Evolutionary conservation across 2,797 vertebrate species (phyloP).

Genomic region (Rachycentron canadum): DNA sequence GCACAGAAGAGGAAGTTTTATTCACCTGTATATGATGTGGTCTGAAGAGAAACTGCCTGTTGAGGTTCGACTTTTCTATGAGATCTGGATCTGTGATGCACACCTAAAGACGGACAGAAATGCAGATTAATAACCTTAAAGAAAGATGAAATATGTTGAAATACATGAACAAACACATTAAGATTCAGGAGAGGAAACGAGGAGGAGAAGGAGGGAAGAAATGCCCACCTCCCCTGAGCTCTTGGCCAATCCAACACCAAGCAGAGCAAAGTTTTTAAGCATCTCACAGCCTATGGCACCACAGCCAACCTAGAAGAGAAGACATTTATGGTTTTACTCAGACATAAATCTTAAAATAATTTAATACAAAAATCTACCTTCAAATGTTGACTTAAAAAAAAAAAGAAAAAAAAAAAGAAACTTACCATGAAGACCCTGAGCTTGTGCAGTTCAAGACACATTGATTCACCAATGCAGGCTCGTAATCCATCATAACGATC

Average conservation of each 20-base stretch:
- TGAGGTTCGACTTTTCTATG: slow-evolving; percentile 99
- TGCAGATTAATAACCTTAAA: neutral
- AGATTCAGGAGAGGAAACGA: neutral
- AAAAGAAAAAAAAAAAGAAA: slow-evolving; percentile 16
- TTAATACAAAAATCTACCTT: neutral
- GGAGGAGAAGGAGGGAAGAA: neutral
- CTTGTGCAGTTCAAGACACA: slow-evolving; percentile 92
- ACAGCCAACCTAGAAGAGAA: slow-evolving; percentile 91
- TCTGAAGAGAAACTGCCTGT: slow-evolving; percentile 98
- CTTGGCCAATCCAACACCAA: slow-evolving; percentile 91
- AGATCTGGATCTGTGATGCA: slow-evolving; percentile 97
- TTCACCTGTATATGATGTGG: slow-evolving; percentile 96
- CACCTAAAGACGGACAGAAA: slow-evolving; percentile 83
- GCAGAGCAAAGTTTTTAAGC: slow-evolving; percentile 97
- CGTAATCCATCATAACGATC: slow-evolving; percentile 95
- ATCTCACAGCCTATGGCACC: slow-evolving; percentile 99
- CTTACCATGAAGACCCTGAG: slow-evolving; percentile 96
- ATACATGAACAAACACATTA: neutral
- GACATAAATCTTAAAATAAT: neutral
- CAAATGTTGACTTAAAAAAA: no score
- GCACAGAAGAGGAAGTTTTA: neutral
- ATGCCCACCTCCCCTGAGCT: slow-evolving; percentile 83
- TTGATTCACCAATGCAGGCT: slow-evolving; percentile 92
- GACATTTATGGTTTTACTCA: neutral
- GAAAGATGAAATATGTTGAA: neutral